phyloP scores from a whole-genome alignment of 2,888 invertebrate genomes.

The Mycogona germanica region DNA sequence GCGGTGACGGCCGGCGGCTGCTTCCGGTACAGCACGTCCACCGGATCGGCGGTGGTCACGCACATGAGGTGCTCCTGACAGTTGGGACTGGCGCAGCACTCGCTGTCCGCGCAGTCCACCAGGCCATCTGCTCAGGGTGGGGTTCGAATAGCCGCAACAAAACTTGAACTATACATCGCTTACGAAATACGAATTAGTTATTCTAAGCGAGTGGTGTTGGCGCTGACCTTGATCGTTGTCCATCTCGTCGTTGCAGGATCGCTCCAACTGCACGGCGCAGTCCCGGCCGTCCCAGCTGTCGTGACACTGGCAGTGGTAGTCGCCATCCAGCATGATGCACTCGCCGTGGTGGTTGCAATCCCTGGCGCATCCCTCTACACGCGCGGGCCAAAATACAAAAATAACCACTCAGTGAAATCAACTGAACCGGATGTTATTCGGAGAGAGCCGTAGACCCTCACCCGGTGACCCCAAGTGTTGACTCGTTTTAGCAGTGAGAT shows the following conservation, averaged over 20 bases:
- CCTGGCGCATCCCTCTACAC: conserved; percentile 24
- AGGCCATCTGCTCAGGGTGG: conserved; percentile 62
- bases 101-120: conserved; percentile 95
- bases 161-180: not conserved
- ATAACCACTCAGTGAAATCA: not conserved
- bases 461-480: too few relatives aligned
- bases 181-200: not conserved
- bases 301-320: conserved; percentile 92
- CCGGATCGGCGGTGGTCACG: conserved; percentile 87
- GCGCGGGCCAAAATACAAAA: not conserved
- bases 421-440: too few relatives aligned
- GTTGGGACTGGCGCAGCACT: conserved; percentile 76
- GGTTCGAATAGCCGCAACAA: not conserved
- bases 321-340: conserved; percentile 39
- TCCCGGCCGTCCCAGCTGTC: conserved; percentile 92
- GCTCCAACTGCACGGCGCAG: conserved; percentile 83
- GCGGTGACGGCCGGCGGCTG: conserved; percentile 95
- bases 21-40: conserved; percentile 86
- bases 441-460: too few relatives aligned
- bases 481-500: too few relatives aligned
- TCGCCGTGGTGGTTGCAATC: conserved; percentile 24
- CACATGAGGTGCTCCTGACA: conserved; percentile 83
- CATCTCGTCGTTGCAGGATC: conserved; percentile 81
- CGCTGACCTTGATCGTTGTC: conserved; percentile 92
- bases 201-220: too few relatives aligned